Evolutionary conservation across 2,797 vertebrate genomes (phyloP), one percentile per base, ranked within the genome.

Genomic region (Coilia nasus): DNA sequence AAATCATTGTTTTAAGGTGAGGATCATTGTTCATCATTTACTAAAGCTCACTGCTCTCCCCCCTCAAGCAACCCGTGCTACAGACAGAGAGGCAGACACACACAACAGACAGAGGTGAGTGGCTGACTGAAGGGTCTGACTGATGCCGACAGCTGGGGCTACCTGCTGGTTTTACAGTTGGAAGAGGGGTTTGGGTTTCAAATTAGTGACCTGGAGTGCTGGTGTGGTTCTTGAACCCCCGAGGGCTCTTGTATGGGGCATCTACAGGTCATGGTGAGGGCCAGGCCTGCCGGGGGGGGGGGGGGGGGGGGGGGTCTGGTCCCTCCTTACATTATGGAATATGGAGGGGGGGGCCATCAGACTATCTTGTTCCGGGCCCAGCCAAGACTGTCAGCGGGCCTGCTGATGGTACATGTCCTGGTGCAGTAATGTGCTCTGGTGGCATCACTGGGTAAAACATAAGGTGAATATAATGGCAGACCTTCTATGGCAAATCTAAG

Each of bases 71-170:
- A 67, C 35, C 5, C 7, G 28, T 19, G 6, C 10, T 1, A 31
- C 62, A 14, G 28, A 75, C 28, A 59, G 11, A 71, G 17, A 54
- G 50, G 9, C 50, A 54, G 50, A 14, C 50, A 54, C 9, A 14
- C 50, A 54, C 2, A 57, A 23, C 62, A 3, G n/a, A 75, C 28
- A 75, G 64, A 59, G 15, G 81, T 25, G 62, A 82, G 14, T 47
- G 84, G 86, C 82, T 84, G 41, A 86, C 82, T 78, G 85, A 86
- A 85, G 82, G 62, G 83, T 84, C 82, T 83, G 25, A 81, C 84
- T 86, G 82, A 89, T 89, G 89, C 54, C 25, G 91, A 91, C 91
- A 92, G 89, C 89, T 91, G 87, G 81, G 87, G 86, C 87, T 88
- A 83, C 89, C 87, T 86, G 84, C 83, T 60, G 86, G 81, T 89